Evolutionary conservation across 2,113 vertebrate species (phyloP), one percentile per base, ranked within the genome.

Genomic region (Eidolon helvum): DNA sequence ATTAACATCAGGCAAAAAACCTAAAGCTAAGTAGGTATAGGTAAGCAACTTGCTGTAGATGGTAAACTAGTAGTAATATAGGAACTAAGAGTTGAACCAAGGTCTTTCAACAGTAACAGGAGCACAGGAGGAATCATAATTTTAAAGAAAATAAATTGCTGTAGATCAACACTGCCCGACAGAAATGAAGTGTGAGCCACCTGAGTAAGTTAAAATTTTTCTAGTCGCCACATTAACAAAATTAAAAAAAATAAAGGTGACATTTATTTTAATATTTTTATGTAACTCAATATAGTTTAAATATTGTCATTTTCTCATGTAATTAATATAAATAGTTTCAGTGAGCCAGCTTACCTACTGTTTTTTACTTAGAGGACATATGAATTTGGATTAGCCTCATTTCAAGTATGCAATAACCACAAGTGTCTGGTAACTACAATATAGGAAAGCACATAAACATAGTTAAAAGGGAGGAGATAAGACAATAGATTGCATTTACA

Each of bases 111-210:
- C 2, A 30, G 3, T 18, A 9, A 55, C 19, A 6, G 19, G 33
- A 24, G 8, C 59, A 10, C 30, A 68, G 61, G 33, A 26, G 55
- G 7, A 10, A 48, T 43, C 4, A 10, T 19, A 38, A 66, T 66
- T 83, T 59, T 72, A 40, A 21, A 80, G 74, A 95, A 83, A 92
- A 94, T 45, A 53, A 74, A n/a, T n/a, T 50, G 3, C 19, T 26
- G 1, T 22, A 50, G 45, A 24, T 66, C 71, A 87, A 30, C 43
- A 9, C 28, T 10, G 5, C 21, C 28, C 59, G 38, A 24, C 40
- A 50, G 61, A 43, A 69, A 53, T 0, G 55, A 30, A 68, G 77
- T 0, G 4, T 3, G 2, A 93, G 77, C 45, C 50, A 79, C 19
- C 45, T 0, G 0, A 6, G 6, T 16, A 19, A 65, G 40, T 30